These are phyloP conservation scores for Acromyrmex heyeri DNA, from an alignment of 1,140 invertebrate species.

Conservation along the genomic window DNA sequence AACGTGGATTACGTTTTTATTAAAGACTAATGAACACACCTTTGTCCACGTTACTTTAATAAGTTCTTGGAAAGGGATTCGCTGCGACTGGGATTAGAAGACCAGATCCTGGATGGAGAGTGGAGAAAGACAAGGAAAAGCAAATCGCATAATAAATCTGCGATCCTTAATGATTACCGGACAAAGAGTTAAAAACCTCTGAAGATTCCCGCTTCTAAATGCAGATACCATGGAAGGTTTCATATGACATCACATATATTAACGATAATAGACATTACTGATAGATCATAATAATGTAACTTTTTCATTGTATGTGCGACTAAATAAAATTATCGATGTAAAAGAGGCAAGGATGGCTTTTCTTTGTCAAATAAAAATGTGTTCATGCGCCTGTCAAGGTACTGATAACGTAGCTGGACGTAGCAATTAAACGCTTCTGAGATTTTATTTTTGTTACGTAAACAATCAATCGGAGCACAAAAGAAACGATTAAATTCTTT, in stretches of 20 bases:
- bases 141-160: slow-evolving; percentile 32
- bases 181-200: background rate
- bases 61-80: slow-evolving; percentile 47
- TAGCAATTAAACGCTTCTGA: slow-evolving; percentile 40
- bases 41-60: slow-evolving; percentile 55
- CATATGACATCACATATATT: background rate
- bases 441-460: slow-evolving; percentile 51
- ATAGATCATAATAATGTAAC: background rate
- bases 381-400: slow-evolving; percentile 14
- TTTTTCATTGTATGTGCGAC: background rate
- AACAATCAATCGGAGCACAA: slow-evolving; percentile 70
- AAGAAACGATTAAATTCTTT: slow-evolving; percentile 59
- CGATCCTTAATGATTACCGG: background rate
- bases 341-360: background rate
- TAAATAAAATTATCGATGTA: background rate
- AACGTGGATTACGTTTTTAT: slow-evolving; percentile 52
- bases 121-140: background rate
- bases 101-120: background rate
- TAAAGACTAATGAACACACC: slow-evolving; percentile 55
- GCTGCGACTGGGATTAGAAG: slow-evolving; percentile 27
- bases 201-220: background rate
- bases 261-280: background rate
- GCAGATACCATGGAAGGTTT: background rate
- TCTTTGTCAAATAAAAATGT: background rate
- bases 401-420: slow-evolving; percentile 32